Evolutionary conservation across 1,140 invertebrate species (phyloP), one percentile per base, ranked within the genome.

Genomic region (Diploscapter pachys): DNA sequence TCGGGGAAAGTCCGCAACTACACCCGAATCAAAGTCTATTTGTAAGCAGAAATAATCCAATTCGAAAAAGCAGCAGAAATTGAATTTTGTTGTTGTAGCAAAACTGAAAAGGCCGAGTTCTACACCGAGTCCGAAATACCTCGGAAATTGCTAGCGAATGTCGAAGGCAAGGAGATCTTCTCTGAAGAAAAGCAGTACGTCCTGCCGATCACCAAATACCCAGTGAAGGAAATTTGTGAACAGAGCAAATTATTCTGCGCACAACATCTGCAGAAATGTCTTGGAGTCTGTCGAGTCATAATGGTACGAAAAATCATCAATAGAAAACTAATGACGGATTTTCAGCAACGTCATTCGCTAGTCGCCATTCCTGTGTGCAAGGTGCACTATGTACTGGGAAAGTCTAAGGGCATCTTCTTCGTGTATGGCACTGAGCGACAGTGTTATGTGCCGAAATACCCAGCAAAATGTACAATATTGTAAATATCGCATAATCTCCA

Each of bases 371-470:
- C 81, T 4, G 69, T 85, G 6, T 82, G 83, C 53, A 84, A 85
- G 77, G 84, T 84, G 4, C 57, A 66, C 55, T 84, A 76, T 67
- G 71, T 55, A 50, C 55, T 85, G n/a, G 84, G 81, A 57, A 63
- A 63, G 4, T 56, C 64, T 8, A 75, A 78, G 53, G 82, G 84
- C 3, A 63, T 75, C 6, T 86, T 86, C 75, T 86, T 75, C 63
- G 85, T 86, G 3, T 85, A 79, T 71, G 85, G 85, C 3, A 72
- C 71, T 48, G 78, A 86, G 49, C 69, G 78, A 11, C 73, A 83
- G 50, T 83, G 84, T 70, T 86, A 80, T 64, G 80, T 86, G 8
- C 85, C 84, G 3, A 85, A 83, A 59, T 82, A 76, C 59, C 85
- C 84, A 4, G 78, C 85, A 4, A 79, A 81, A 66, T 86, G 85